Conservation (phyloP, 2,888 invertebrate genomes). For the Palloptera scutellata region DNA sequence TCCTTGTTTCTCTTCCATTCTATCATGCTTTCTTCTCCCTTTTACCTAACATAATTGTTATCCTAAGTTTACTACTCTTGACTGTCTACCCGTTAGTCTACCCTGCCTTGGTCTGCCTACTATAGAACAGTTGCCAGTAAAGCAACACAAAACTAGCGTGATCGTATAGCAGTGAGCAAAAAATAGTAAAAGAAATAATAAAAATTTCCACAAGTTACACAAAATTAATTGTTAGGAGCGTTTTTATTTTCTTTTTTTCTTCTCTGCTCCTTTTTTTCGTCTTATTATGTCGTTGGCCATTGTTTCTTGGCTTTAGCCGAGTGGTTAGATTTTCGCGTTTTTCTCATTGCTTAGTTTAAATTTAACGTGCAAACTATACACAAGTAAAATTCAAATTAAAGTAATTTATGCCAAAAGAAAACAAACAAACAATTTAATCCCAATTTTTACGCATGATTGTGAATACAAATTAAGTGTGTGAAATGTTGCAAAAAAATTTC, state of each 20-base stretch:
- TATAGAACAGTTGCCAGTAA: not conserved
- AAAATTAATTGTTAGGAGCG: conserved; percentile 27
- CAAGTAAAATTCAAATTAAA: not conserved
- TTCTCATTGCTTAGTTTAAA: conserved; percentile 25
- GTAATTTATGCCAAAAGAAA: too few relatives aligned
- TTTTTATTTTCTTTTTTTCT: conserved; percentile 3
- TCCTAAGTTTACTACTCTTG: not conserved
- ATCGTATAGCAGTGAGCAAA: conserved; percentile 15
- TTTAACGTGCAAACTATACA: conserved; percentile 33
- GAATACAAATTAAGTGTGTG: too few relatives aligned
- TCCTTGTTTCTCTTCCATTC: too few relatives aligned
- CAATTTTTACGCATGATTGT: too few relatives aligned
- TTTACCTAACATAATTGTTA: conserved; percentile 2
- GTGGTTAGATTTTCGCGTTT: conserved; percentile 15
- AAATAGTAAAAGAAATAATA: conserved; percentile 22
- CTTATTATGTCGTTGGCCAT: conserved; percentile 1
- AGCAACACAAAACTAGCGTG: conserved; percentile 7
- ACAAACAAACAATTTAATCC: too few relatives aligned
- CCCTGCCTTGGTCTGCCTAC: too few relatives aligned
- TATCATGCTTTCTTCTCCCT: not conserved
- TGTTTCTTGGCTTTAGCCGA: not conserved
- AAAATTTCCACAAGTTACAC: conserved; percentile 27
- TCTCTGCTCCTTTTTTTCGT: not conserved
- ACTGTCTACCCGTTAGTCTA: too few relatives aligned
- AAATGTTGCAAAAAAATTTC: too few relatives aligned